phyloP scores from a whole-genome alignment of 2,888 invertebrate genomes.

The Dryomyza anilis region DNA sequence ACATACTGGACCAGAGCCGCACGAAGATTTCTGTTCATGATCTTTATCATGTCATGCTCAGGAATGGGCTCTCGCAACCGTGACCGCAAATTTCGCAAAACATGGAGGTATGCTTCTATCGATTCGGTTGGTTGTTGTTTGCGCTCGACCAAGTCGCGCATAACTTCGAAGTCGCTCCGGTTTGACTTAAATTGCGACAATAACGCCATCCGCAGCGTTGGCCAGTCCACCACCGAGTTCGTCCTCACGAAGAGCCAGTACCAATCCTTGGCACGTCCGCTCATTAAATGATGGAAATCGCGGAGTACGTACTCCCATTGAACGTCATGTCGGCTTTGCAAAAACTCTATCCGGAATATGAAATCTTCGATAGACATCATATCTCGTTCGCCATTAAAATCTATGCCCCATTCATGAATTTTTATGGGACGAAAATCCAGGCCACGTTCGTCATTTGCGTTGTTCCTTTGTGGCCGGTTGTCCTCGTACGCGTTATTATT shows the following conservation, averaged over 20 bases:
- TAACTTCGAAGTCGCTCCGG: not conserved
- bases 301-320: slow-evolving; percentile 6
- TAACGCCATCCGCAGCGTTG: not conserved
- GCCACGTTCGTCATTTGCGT: not conserved
- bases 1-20: not conserved
- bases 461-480: too few relatives aligned
- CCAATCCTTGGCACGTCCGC: too few relatives aligned
- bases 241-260: not conserved
- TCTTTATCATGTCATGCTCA: slow-evolving; percentile 22
- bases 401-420: too few relatives aligned
- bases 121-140: too few relatives aligned
- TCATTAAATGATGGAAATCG: slow-evolving; percentile 14
- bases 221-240: not conserved
- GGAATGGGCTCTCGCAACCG: not conserved
- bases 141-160: slow-evolving; percentile 18
- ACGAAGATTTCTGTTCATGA: slow-evolving; percentile 15
- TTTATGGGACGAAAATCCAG: not conserved
- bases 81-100: not conserved
- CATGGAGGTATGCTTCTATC: slow-evolving; percentile 17
- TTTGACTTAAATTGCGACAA: not conserved
- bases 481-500: too few relatives aligned
- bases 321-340: not conserved
- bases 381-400: too few relatives aligned
- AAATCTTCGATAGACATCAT: not conserved
- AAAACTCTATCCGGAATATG: slow-evolving; percentile 2